Conservation (phyloP, 2,888 invertebrate genomes). For the Lasioglossum leucozonium region DNA sequence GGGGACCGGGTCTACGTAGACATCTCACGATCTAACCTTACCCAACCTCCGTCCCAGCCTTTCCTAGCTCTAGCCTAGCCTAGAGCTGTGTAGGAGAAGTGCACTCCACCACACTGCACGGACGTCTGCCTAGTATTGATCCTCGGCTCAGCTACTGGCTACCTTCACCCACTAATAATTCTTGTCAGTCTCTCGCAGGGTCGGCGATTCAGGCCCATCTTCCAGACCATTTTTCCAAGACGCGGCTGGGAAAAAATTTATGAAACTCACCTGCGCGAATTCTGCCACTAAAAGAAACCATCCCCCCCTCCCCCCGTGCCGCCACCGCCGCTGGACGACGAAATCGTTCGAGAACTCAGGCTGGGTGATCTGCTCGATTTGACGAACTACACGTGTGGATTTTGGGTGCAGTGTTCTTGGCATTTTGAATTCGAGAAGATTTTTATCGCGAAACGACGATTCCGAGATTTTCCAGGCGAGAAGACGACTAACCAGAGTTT, state of each 20-base stretch:
- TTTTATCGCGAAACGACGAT: not conserved
- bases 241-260: conserved; percentile 29
- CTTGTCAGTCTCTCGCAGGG: conserved; percentile 84
- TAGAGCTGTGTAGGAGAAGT: conserved; percentile 82
- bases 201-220: conserved; percentile 76
- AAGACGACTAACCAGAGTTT: not conserved
- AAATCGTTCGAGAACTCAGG: not conserved
- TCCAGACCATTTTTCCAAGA: conserved; percentile 55
- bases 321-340: too few relatives aligned
- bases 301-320: too few relatives aligned
- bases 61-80: conserved; percentile 82
- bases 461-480: not conserved
- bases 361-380: not conserved
- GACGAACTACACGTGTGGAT: too few relatives aligned
- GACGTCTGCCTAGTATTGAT: conserved; percentile 85
- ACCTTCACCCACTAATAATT: conserved; percentile 85
- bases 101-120: conserved; percentile 83
- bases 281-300: not conserved
- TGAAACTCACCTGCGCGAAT: conserved; percentile 7
- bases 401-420: not conserved
- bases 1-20: conserved; percentile 81
- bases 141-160: conserved; percentile 84
- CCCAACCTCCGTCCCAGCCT: conserved; percentile 80
- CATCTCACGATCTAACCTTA: conserved; percentile 82
- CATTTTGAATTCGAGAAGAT: not conserved